These are phyloP conservation scores for Acrossocheilus wenchowensis DNA, from an alignment of 2,797 vertebrate species.

Conservation along the genomic window DNA sequence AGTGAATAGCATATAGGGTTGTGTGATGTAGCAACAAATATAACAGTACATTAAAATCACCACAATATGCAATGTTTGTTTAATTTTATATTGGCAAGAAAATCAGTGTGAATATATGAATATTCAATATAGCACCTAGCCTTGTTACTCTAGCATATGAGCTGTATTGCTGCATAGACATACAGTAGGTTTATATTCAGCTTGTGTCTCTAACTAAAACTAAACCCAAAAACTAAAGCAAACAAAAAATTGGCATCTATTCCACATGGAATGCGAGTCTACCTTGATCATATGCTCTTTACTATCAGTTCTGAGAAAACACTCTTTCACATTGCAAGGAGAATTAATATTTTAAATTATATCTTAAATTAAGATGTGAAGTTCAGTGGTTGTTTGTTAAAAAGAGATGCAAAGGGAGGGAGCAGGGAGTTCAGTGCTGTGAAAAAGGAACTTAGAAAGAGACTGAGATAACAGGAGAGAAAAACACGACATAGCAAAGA, in stretches of 20 bases:
- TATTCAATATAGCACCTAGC: background rate
- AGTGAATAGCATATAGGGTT: too few species aligned
- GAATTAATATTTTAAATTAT: constrained; percentile 13
- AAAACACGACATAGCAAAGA: constrained; percentile 13
- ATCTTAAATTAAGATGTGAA: background rate
- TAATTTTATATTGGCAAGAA: background rate
- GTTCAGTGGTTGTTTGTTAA: background rate
- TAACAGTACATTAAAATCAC: background rate
- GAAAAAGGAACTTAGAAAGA: background rate
- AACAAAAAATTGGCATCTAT: background rate
- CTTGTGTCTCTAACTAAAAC: background rate
- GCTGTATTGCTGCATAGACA: background rate
- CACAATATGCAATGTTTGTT: background rate
- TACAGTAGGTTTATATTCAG: background rate
- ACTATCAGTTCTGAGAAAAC: background rate
- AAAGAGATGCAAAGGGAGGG: constrained; percentile 9
- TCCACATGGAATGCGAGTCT: background rate
- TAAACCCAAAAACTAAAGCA: background rate
- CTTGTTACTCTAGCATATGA: background rate
- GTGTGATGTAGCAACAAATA: too few species aligned
- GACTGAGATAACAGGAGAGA: background rate
- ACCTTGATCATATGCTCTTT: background rate
- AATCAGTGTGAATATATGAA: background rate
- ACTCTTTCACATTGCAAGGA: background rate
- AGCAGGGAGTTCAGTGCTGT: constrained; percentile 5